These are phyloP conservation scores for Tenthredo notha DNA, from an alignment of 2,888 invertebrate genomes.

Conservation along the genomic window DNA sequence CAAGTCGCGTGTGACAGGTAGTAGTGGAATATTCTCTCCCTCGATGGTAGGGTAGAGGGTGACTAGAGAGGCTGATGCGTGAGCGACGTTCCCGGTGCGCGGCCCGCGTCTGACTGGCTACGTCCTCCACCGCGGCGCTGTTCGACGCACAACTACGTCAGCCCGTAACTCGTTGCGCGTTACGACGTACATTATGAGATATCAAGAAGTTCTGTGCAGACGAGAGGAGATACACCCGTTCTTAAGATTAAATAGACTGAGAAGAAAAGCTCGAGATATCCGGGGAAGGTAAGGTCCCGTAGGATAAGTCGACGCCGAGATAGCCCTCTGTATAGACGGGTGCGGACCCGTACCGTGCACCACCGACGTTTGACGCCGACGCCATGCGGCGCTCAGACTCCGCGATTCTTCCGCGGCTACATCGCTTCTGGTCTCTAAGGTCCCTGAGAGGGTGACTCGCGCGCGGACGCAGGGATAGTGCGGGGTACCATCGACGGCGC, in stretches of 20 bases:
- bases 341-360: background rate
- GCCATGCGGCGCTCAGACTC: constrained; percentile 56
- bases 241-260: background rate
- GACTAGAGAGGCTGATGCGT: constrained; percentile 51
- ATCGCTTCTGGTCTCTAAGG: constrained; percentile 26
- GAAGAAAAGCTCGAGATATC: background rate
- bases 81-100: constrained; percentile 70
- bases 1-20: constrained; percentile 9
- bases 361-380: constrained; percentile 12
- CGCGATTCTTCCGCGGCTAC: constrained; percentile 5
- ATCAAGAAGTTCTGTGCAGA: background rate
- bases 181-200: constrained; percentile 16
- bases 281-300: background rate
- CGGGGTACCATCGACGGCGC: constrained; percentile 22
- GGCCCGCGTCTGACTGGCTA: constrained; percentile 65
- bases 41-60: constrained; percentile 55
- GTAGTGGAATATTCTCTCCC: background rate
- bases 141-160: constrained; percentile 61
- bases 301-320: background rate
- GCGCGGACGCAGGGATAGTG: constrained; percentile 57
- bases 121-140: constrained; percentile 67
- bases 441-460: constrained; percentile 74
- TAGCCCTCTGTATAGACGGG: background rate
- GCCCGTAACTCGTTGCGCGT: constrained; percentile 21
- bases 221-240: background rate